Percentiles rank a stretch among this genome's conserved stretches.
phyloP scores from a whole-genome alignment of 2,888 invertebrate genomes.

The Platycheirus albimanus region DNA sequence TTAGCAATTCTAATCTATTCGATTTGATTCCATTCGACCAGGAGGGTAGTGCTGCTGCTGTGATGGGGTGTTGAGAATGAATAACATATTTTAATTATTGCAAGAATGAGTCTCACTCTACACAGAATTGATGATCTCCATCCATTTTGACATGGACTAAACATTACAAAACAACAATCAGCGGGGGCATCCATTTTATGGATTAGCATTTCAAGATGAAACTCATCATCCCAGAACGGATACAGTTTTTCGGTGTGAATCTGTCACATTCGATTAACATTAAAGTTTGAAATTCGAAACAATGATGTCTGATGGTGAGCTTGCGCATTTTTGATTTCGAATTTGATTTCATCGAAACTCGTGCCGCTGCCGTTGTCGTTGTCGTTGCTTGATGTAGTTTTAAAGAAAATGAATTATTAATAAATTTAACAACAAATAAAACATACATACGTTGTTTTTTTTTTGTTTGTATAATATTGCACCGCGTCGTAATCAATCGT shows the following conservation, averaged over 20 bases:
- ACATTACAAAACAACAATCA: slow-evolving; percentile 8
- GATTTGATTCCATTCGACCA: too few relatives aligned
- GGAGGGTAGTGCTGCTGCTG: too few relatives aligned
- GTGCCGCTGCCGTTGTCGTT: slow-evolving; percentile 40
- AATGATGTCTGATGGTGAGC: slow-evolving; percentile 1
- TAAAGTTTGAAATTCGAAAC: slow-evolving; percentile 26
- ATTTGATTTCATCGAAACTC: slow-evolving; percentile 33
- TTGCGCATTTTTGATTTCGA: slow-evolving; percentile 27
- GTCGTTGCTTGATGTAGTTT: neutral
- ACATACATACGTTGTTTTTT: slow-evolving; percentile 38
- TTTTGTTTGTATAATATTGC: slow-evolving; percentile 67
- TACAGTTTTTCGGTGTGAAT: slow-evolving; percentile 63
- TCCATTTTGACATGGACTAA: slow-evolving; percentile 9
- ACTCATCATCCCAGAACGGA: slow-evolving; percentile 23
- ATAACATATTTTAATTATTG: slow-evolving; percentile 62
- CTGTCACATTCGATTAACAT: slow-evolving; percentile 65
- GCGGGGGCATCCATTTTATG: slow-evolving; percentile 16
- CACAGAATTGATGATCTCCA: slow-evolving; percentile 66
- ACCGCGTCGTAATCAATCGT: slow-evolving; percentile 70
- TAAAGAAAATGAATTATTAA: slow-evolving; percentile 69
- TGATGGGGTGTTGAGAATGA: slow-evolving; percentile 8
- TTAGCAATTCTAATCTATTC: slow-evolving; percentile 69
- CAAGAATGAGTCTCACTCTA: slow-evolving; percentile 38
- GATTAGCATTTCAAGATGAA: slow-evolving; percentile 67
- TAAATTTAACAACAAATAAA: slow-evolving; percentile 21